phyloP scores from a whole-genome alignment of 1,140 invertebrate species.

The Drosophila rufa region DNA sequence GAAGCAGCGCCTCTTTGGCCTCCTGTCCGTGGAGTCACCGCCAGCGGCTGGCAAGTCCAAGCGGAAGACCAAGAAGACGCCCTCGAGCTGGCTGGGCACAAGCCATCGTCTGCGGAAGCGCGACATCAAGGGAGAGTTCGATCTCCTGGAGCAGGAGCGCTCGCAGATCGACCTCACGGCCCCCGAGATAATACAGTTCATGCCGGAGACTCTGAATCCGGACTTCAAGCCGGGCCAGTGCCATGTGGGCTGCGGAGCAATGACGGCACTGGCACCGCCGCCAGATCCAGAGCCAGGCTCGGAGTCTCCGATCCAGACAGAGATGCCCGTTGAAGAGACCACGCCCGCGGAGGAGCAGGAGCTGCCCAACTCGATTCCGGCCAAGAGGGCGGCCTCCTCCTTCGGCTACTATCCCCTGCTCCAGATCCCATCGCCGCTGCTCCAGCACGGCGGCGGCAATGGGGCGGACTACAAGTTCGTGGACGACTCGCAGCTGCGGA shows the following conservation, averaged over 20 bases:
- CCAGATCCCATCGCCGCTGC: conserved; percentile 60
- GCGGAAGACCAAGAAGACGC: conserved; percentile 66
- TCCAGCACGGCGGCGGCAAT: not conserved
- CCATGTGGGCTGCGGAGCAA: conserved; percentile 61
- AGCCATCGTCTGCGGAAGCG: conserved; percentile 56
- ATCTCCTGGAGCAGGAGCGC: conserved; percentile 73
- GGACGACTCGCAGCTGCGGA: conserved; percentile 56
- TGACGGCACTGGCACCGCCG: conserved; percentile 32
- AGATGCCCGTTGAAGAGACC: not conserved
- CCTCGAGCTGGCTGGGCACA: conserved; percentile 20
- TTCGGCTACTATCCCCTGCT: conserved; percentile 48
- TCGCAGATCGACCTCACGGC: conserved; percentile 68
- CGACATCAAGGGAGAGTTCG: conserved; percentile 80
- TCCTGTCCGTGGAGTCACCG: conserved; percentile 20
- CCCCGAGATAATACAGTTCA: conserved; percentile 80
- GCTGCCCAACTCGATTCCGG: conserved; percentile 49
- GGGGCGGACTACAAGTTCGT: conserved; percentile 58
- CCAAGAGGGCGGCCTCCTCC: conserved; percentile 56
- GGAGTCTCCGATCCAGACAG: not conserved
- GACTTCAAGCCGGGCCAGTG: conserved; percentile 72
- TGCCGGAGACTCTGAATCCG: conserved; percentile 77
- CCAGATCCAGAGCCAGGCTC: not conserved
- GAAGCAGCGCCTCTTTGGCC: conserved; percentile 38
- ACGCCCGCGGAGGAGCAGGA: not conserved
- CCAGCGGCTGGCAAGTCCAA: conserved; percentile 31